phyloP scores from a whole-genome alignment of 64 coral and sea anemone species.

The Dendronephthya gigantea region DNA sequence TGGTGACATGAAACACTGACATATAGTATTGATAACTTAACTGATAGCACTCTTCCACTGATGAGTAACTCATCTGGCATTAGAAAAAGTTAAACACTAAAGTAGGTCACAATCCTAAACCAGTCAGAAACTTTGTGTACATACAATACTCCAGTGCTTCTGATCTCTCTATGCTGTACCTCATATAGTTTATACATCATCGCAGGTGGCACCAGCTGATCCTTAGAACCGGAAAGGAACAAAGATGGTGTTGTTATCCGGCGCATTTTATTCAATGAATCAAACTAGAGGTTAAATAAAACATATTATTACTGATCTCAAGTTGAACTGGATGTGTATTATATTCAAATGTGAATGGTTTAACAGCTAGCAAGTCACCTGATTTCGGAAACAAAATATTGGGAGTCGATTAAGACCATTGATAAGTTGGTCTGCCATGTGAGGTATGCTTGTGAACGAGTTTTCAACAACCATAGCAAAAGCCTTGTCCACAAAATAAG shows the following conservation, averaged over 20 bases:
- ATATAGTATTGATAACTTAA: no score
- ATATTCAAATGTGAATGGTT: no score
- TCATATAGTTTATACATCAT: conserved; percentile 91
- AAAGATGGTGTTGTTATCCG: conserved; percentile 67
- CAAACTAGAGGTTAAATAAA: conserved; percentile 38
- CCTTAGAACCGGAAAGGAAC: conserved; percentile 80
- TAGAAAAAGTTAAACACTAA: no score
- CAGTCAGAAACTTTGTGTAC: no score
- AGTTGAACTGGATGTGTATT: no score
- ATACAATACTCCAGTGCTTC: no score
- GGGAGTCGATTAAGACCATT: conserved; percentile 70
- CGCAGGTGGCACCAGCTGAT: conserved; percentile 86
- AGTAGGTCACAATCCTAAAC: no score
- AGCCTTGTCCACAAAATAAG: conserved; percentile 53
- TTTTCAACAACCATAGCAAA: conserved; percentile 97
- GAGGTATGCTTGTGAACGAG: conserved; percentile 89
- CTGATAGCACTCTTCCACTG: no score
- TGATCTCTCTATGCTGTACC: conserved; percentile 28
- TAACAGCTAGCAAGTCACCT: conserved; percentile 38
- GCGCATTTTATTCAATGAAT: conserved; percentile 65
- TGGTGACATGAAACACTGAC: no score
- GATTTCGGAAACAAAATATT: conserved; percentile 93
- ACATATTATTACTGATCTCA: not conserved
- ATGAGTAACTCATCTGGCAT: no score
- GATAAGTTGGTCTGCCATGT: conserved; percentile 70